Conservation (phyloP, 2,113 vertebrate genomes). For the Barbus barbus region DNA sequence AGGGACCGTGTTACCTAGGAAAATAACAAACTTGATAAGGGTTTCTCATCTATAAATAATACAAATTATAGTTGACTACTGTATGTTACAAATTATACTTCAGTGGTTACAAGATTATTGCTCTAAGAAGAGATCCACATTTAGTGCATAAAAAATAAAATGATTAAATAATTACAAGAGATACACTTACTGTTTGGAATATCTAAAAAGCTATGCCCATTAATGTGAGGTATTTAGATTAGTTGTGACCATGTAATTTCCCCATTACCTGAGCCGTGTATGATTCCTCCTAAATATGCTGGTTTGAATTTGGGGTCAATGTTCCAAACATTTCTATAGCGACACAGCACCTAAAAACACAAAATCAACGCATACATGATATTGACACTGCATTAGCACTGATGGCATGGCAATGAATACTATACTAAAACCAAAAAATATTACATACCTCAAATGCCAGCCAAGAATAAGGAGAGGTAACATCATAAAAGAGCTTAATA, state of each 20-base stretch:
- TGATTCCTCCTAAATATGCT: slow-evolving; percentile 79
- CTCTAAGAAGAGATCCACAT: too few species aligned
- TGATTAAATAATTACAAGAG: too few species aligned
- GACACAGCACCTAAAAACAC: slow-evolving; percentile 80
- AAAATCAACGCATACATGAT: background rate
- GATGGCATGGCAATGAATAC: background rate
- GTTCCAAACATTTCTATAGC: slow-evolving; percentile 88
- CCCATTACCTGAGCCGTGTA: too few species aligned
- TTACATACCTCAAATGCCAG: slow-evolving; percentile 80
- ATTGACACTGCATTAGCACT: background rate
- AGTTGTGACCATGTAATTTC: background rate
- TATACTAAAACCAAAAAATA: background rate
- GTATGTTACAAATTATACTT: too few species aligned
- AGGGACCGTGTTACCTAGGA: slow-evolving; percentile 82
- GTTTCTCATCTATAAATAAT: background rate
- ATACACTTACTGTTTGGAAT: too few species aligned
- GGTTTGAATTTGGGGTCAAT: slow-evolving; percentile 83
- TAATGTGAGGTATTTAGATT: background rate
- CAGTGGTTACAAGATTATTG: too few species aligned
- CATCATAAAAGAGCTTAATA: slow-evolving; percentile 84
- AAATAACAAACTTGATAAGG: background rate
- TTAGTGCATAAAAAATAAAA: too few species aligned
- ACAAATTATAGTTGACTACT: too few species aligned
- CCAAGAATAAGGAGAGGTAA: slow-evolving; percentile 88
- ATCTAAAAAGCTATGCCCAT: background rate